Evolutionary conservation across 2,113 vertebrate genomes (phyloP), one percentile per base, ranked within the genome.

Genomic region (Mesitornis unicolor): DNA sequence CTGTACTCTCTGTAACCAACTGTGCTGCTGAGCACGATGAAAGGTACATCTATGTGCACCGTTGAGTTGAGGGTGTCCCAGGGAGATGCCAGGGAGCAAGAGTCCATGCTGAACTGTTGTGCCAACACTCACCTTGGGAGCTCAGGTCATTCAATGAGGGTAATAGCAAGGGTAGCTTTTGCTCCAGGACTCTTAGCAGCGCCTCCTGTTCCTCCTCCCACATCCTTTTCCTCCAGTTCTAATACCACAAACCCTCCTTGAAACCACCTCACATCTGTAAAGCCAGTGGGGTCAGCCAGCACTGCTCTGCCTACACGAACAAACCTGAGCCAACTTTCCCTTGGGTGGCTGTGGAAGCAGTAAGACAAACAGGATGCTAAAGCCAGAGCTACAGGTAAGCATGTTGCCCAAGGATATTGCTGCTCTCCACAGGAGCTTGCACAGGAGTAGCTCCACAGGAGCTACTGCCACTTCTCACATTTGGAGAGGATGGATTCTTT

Each of bases 41-140:
- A 24, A 47, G 69, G 26, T 19, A 29, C 21, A 1, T 54, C 71
- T 16, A 31, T 61, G 74, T 95, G 14, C 13, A 26, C 24, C 28
- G 53, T 35, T 1, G 61, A 9, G 35, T 4, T 24, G 8, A 40
- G 11, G n/a, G 15, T 3, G 15, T 35, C 15, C 38, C 51, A 11
- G 28, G 20, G 56, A 51, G 12, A 2, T 22, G 21, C 15, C 40
- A 26, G 6, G 24, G 57, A 54, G 73, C 20, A 48, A 13, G 13
- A 11, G 31, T 9, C 19, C 1, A 2, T 16, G 36, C 33, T 69
- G 61, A 35, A 2, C 15, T 31, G 2, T 38, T 21, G 36, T 61
- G 15, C 4, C 54, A n/a, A 1, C 2, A 0, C 5, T n/a, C 29
- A 3, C 9, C 0, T 0, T 24, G 31, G 2, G 13, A 10, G 7